Base-by-base conservation (phyloP, 2,797 vertebrate species). In the Anguilla marmorata region DNA sequence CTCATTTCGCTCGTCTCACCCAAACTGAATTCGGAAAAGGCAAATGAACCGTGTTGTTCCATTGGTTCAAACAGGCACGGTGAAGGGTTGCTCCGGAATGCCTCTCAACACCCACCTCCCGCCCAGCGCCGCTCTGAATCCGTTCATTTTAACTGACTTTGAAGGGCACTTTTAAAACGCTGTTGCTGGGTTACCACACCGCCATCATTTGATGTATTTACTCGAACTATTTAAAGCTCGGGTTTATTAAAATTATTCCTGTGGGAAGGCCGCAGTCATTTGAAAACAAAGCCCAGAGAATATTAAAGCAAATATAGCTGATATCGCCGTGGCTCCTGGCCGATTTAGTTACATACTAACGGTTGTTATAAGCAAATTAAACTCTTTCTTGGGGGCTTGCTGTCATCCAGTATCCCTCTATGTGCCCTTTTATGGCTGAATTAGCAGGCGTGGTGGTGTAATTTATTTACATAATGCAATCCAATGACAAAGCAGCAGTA, bases 21-120 rank as follows among this genome's bases (percentile, higher is more conserved):
- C 27, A 6, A 79, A 85, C 11, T 63, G 27, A 24, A 58, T 80
- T 69, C 5, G 33, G 84, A 41, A 80, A 84, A 27, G 41, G 33
- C 41, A 7, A n/a, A 21, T 90, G 58, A 89, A 89, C 88, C 60
- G 54, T 89, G 85, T 90, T 91, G 89, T 69, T 90, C 84, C 37
- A 41, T 80, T 89, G n/a, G 76, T 86, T 87, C 88, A 66, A 87
- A 86, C 52, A 48, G 52, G 85, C 52, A 58, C 76, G 41, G 24
- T 54, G 85, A 30, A 27, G 11, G 33, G 24, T 54, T 9, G 54
- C 80, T 74, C 85, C 30, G 56, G 24, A n/a, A 66, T 86, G 88
- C 56, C 88, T 41, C 41, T 72, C 50, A 66, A 50, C 24, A 69
- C 8, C 8, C 60, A 2, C 1, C 48, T 27, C 24, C 7, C 58